These are phyloP conservation scores for Belgica antarctica DNA, from an alignment of 2,888 invertebrate genomes.

Conservation along the genomic window DNA sequence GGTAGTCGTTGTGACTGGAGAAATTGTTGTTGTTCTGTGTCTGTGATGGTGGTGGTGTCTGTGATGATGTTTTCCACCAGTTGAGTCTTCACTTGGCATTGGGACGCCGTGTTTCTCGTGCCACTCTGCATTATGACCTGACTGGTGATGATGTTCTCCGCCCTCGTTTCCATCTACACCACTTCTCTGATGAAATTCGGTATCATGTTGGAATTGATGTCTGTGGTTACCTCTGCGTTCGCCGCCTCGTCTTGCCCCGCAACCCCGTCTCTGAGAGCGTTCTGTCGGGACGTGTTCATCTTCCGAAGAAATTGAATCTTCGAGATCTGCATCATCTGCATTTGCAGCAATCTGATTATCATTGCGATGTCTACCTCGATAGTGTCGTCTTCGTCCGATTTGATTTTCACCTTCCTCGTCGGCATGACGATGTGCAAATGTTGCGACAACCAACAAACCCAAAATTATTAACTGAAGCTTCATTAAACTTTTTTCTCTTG, in stretches of 20 bases:
- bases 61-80: conserved; percentile 16
- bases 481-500: conserved; percentile 17
- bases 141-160: background rate
- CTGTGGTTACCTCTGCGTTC: background rate
- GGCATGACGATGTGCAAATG: background rate
- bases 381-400: background rate
- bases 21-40: background rate
- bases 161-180: background rate
- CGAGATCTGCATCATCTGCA: conserved; percentile 1
- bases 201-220: background rate
- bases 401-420: background rate
- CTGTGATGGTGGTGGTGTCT: conserved; percentile 24
- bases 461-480: conserved; percentile 23
- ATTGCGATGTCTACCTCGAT: conserved; percentile 5
- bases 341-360: conserved; percentile 32
- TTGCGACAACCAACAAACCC: background rate
- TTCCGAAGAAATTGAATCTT: background rate
- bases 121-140: conserved; percentile 2
- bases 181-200: background rate
- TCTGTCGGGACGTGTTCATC: background rate
- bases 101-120: conserved; percentile 26
- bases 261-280: background rate
- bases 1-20: too few relatives aligned
- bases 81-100: background rate
- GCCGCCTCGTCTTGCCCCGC: background rate